A percentile compares a stretch with the other conserved stretches of the same genome.
These are phyloP conservation scores for Pygoscelis antarcticus DNA, from an alignment of 2,113 vertebrate species.

Conservation along the genomic window DNA sequence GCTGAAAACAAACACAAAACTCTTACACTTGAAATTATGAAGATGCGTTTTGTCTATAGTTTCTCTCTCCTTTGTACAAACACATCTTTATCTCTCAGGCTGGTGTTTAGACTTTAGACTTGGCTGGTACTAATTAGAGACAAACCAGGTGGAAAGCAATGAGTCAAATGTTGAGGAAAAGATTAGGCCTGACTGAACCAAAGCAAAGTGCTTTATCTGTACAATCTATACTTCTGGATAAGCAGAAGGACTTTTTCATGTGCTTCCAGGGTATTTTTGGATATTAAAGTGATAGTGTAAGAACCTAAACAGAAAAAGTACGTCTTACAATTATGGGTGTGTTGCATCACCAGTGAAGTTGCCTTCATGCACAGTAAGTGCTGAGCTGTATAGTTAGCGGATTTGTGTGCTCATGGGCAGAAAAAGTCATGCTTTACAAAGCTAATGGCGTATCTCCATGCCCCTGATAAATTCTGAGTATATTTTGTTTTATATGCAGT, in stretches of 20 bases:
- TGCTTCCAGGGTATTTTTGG: background rate
- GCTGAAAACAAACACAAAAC: background rate
- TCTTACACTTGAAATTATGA: background rate
- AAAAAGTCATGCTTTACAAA: background rate
- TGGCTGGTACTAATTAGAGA: background rate
- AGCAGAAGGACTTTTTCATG: background rate
- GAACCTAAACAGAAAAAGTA: background rate
- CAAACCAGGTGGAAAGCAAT: background rate
- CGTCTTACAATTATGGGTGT: accelerated
- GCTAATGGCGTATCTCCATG: background rate
- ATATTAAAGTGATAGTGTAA: background rate
- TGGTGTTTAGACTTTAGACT: background rate
- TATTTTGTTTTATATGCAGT: background rate
- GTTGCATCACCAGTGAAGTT: background rate
- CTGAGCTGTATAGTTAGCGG: background rate
- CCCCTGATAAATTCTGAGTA: background rate
- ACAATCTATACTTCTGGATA: background rate
- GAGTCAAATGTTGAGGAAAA: background rate
- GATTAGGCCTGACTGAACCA: background rate
- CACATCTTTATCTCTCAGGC: background rate
- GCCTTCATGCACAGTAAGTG: background rate
- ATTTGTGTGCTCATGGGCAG: background rate
- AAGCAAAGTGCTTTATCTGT: background rate
- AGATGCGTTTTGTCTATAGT: accelerated
- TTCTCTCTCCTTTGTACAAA: background rate